Evolutionary conservation across 2,888 invertebrate genomes (phyloP).

Genomic region (Pasiphila rectangulata): DNA sequence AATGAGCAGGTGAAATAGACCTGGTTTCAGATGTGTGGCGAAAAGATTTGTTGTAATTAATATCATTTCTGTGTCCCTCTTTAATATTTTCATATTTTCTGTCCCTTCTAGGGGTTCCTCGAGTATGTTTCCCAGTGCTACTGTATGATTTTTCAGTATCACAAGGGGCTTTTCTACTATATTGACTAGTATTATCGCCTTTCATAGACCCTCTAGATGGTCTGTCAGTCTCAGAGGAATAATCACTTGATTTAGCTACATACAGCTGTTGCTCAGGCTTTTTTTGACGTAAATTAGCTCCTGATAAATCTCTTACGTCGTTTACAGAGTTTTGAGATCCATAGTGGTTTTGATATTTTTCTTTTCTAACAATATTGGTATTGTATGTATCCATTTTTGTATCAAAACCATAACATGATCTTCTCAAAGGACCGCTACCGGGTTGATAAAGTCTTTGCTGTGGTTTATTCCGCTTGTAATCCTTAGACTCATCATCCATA

Average conservation of each 20-base stretch:
- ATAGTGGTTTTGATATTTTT: slow-evolving; percentile 56
- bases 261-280: slow-evolving; percentile 75
- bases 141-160: slow-evolving; percentile 58
- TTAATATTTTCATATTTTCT: slow-evolving; percentile 61
- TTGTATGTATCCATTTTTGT: slow-evolving; percentile 76
- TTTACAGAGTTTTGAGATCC: slow-evolving; percentile 68
- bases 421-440: slow-evolving; percentile 87
- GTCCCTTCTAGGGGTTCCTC: slow-evolving; percentile 57
- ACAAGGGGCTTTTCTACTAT: slow-evolving; percentile 60
- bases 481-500: slow-evolving; percentile 81
- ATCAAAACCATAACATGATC: slow-evolving; percentile 82
- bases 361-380: slow-evolving; percentile 53
- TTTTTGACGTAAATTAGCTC: slow-evolving; percentile 52
- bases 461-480: slow-evolving; percentile 83
- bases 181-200: slow-evolving; percentile 71
- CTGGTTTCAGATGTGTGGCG: slow-evolving; percentile 85
- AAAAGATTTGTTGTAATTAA: slow-evolving; percentile 65
- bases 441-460: slow-evolving; percentile 87
- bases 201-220: slow-evolving; percentile 52
- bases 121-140: slow-evolving; percentile 55
- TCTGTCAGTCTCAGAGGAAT: slow-evolving; percentile 57
- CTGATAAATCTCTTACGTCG: slow-evolving; percentile 53
- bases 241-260: slow-evolving; percentile 63
- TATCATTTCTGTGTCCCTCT: slow-evolving; percentile 59
- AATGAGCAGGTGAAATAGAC: slow-evolving; percentile 73